Percentiles rank a stretch among this genome's conserved stretches.
Evolutionary conservation across 2,113 vertebrate genomes (phyloP).

Genomic region (Hylia prasina): DNA sequence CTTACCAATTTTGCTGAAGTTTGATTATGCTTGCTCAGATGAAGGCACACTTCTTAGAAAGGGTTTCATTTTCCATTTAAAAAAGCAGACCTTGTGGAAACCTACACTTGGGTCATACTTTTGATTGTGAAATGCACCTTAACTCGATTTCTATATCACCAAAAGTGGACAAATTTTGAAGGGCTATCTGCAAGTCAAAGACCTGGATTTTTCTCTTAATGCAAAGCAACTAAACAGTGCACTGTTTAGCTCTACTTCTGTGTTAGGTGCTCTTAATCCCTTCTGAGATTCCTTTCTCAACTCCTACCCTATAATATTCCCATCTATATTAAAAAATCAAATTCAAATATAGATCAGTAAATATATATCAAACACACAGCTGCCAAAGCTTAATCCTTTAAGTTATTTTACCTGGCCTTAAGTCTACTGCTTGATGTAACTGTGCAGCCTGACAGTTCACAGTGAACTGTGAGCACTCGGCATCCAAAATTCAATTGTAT

Average conservation of each 20-base stretch:
- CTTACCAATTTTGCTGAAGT: not conserved
- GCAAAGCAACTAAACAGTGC: not conserved
- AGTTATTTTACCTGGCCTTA: not conserved
- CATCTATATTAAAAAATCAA: not conserved
- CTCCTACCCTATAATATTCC: not conserved
- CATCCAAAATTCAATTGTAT: not conserved
- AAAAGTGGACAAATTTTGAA: not conserved
- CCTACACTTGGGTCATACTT: not conserved
- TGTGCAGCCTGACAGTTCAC: not conserved
- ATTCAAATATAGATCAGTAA: not conserved
- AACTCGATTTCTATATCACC: not conserved
- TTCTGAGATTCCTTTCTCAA: not conserved
- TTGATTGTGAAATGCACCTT: not conserved
- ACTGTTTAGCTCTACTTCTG: not conserved
- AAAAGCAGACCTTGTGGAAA: not conserved
- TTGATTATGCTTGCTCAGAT: not conserved
- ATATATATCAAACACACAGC: not conserved
- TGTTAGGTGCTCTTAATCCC: not conserved
- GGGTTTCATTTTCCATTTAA: not conserved
- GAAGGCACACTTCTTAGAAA: not conserved
- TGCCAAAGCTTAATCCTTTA: not conserved
- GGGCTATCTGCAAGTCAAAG: not conserved
- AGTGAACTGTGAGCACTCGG: accelerated
- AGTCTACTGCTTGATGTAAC: not conserved
- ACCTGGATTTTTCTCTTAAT: not conserved